Base-by-base conservation (phyloP, 2,113 vertebrate species). In the Bettongia penicillata region DNA sequence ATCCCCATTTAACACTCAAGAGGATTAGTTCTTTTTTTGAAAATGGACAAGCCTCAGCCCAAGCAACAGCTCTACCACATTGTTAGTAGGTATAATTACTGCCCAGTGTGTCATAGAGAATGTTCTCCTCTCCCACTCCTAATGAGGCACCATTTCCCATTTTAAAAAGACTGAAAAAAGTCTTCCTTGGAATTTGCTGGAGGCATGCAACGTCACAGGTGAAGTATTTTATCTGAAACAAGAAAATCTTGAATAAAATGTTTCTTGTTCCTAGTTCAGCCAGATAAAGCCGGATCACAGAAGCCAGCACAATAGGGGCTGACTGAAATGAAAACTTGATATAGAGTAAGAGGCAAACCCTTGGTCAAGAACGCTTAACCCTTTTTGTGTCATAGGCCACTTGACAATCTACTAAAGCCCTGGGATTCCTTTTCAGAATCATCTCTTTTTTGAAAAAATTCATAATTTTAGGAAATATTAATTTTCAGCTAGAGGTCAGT, bases 291-390 rank as follows among this genome's bases (percentile, higher is more conserved):
- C 26, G 90, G 26, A 92, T 95, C 19, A 89, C 37, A 93, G 49
- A 93, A 95, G 47, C 22, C 55, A 95, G 24, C 53, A 48, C 3
- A 97, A 93, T 43, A 93, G 51, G 47, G 25, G 92, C 7, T 28
- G 55, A 31, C 26, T 92, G 43, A 92, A 92, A 90, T 43, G 12
- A 89, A 37, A 95, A 8, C 91, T 89, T 51, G 94, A 92, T 91
- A 91, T n/a, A 96, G 96, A 97, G 68, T 31, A 53, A 0, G 26
- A 95, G 90, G 95, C 91, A 95, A 97, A 51, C 50, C 95, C 90
- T 94, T 93, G 77, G 37, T n/a, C 47, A 37, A 19, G 6, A 28
- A 48, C 90, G 28, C 57, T 92, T 84, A 43, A 84, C 68, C 68
- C 37, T 84, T 84, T 77, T 19, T 77, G 37, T n/a, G 37, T 19